These are phyloP conservation scores for Pristionchus maxplancki DNA, from an alignment of 2,888 invertebrate species.

Conservation along the genomic window DNA sequence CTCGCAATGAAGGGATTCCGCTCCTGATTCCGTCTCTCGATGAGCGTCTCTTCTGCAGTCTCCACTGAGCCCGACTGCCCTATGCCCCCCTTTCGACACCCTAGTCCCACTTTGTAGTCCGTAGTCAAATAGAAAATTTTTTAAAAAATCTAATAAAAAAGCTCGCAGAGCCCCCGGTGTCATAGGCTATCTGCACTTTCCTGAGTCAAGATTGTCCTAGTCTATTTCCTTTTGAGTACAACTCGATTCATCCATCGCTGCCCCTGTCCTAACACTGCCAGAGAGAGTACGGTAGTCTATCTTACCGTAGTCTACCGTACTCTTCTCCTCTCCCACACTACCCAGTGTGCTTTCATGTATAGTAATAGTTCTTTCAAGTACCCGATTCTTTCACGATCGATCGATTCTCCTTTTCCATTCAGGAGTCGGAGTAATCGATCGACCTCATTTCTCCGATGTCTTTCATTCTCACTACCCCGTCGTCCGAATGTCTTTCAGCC, in stretches of 20 bases:
- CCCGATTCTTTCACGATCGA: constrained; percentile 8
- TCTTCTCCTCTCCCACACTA: not conserved
- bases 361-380: constrained; percentile 36
- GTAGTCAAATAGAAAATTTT: not conserved
- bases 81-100: constrained; percentile 36
- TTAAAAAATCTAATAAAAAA: constrained; percentile 9
- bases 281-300: not conserved
- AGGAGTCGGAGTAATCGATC: constrained; percentile 25
- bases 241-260: not conserved
- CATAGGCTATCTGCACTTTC: not conserved
- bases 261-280: not conserved
- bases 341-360: constrained; percentile 36
- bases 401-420: not conserved
- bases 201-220: constrained; percentile 19
- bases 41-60: not conserved
- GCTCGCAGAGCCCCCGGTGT: constrained; percentile 40
- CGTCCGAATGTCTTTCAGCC: constrained; percentile 43
- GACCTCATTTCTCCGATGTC: not conserved
- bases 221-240: constrained; percentile 22
- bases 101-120: constrained; percentile 37
- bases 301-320: not conserved
- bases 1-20: not conserved
- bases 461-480: constrained; percentile 34
- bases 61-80: not conserved
- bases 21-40: not conserved